Base-by-base conservation (phyloP, 2,888 invertebrate genomes). In the Leptura quadrifasciata region DNA sequence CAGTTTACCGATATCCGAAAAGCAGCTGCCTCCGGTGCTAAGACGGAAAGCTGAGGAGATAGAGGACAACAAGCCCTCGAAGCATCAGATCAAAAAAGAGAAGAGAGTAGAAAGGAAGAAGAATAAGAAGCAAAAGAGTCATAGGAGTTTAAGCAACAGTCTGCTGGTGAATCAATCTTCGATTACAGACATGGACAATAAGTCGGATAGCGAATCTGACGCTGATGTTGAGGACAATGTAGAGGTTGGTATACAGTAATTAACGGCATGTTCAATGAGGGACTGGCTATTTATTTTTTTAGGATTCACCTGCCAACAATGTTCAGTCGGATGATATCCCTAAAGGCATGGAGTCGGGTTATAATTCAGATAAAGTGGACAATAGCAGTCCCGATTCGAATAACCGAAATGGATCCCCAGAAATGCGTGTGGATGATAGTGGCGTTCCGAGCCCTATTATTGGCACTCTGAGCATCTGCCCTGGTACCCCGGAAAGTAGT, bases 1-100 rank as follows among this genome's bases (percentile, higher is more conserved):
- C 65, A 98, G 98, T 76, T 91, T 99, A 77, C 98, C 98, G 0
- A 95, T 98, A 20, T 93, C 93, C 64, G 94, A 94, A 80, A 93
- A 95, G 71, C 94, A 94, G 10, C 93, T 94, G 82, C 94, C 94
- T 0, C 94, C 95, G 0, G 90, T 92, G 0, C 89, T 93, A 4
- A 80, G 89, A 73, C 84, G 89, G 68, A 89, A 89, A 83, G 88
- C 88, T 0, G 89, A 88, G 70, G 88, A 89, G 71, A 81, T 86
- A 39, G 88, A 88, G n/a, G 91, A 91, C 85, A 91, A 91, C 79
- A 91, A 92, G 84, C 90, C 91, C 2, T 92, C 93, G 4, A 94
- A 93, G 87, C 91, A 93, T 86, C 94, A 94, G 85, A 87, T 91
- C 72, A 94, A 93, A 88, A 94, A 93, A 85, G 93, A 93, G 85